phyloP scores from a whole-genome alignment of 2,113 vertebrate species.

The Hippopotamus amphibius region DNA sequence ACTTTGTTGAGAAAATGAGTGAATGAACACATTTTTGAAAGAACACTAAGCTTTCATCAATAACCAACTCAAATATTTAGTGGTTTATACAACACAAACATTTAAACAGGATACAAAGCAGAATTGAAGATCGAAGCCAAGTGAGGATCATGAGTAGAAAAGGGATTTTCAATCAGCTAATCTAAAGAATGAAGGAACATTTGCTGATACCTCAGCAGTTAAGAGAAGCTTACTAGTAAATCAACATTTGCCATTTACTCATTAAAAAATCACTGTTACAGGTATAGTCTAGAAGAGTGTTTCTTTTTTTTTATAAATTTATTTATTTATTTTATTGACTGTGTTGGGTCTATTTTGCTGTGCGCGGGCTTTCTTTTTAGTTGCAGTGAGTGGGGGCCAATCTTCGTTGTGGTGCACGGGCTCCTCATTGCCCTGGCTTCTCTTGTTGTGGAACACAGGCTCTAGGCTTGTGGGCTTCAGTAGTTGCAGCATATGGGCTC shows the following conservation, averaged over 20 bases:
- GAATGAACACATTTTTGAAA: background rate
- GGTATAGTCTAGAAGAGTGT: background rate
- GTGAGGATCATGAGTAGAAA: background rate
- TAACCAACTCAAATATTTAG: background rate
- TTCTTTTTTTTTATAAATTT: background rate
- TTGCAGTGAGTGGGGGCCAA: no score
- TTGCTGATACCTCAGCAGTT: background rate
- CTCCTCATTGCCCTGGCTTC: no score
- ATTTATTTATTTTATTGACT: no score
- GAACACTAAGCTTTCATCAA: background rate
- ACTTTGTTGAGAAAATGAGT: slow-evolving; percentile 36
- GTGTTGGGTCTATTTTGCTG: no score
- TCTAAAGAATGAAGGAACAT: background rate
- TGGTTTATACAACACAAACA: background rate
- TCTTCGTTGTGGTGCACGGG: no score
- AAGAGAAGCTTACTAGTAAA: background rate
- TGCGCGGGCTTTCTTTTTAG: no score
- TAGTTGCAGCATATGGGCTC: no score
- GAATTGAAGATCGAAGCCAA: background rate
- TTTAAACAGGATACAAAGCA: background rate
- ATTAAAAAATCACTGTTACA: background rate
- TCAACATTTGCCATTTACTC: background rate
- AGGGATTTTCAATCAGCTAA: background rate
- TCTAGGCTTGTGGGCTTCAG: no score
- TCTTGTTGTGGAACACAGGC: no score